These are phyloP conservation scores for Cathartes aura DNA, from an alignment of 2,113 vertebrate species.

Conservation along the genomic window DNA sequence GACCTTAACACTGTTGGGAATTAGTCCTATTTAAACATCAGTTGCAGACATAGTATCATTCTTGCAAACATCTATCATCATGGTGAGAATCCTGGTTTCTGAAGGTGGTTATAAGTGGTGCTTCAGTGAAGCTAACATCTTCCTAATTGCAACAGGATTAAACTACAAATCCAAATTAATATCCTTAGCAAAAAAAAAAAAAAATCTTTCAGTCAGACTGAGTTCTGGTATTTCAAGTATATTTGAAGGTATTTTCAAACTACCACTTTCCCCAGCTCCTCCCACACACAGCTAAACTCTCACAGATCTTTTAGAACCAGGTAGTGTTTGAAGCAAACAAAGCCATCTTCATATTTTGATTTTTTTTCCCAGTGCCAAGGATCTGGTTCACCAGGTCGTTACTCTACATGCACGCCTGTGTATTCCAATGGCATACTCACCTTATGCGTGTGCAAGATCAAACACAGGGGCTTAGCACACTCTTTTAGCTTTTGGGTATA, in stretches of 20 bases:
- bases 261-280: not conserved
- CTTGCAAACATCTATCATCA: not conserved
- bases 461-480: not conserved
- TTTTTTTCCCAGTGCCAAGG: not conserved
- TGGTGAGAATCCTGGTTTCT: not conserved
- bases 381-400: not conserved
- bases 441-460: rapidly evolving
- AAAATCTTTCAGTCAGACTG: not conserved
- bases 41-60: not conserved
- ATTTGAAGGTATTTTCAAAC: not conserved
- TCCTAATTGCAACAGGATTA: not conserved
- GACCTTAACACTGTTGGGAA: not conserved
- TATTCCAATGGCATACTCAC: not conserved
- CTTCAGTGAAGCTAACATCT: not conserved
- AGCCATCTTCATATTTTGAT: not conserved
- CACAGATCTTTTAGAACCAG: not conserved
- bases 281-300: not conserved
- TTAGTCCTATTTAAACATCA: not conserved
- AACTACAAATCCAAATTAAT: not conserved
- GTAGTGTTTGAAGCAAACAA: not conserved
- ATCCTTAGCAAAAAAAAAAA: not conserved
- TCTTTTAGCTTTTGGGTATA: not conserved
- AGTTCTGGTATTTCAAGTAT: not conserved
- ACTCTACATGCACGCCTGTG: not conserved
- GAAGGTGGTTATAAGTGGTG: not conserved